Conservation (phyloP, 1,140 invertebrate species). For the Sipha flava region DNA sequence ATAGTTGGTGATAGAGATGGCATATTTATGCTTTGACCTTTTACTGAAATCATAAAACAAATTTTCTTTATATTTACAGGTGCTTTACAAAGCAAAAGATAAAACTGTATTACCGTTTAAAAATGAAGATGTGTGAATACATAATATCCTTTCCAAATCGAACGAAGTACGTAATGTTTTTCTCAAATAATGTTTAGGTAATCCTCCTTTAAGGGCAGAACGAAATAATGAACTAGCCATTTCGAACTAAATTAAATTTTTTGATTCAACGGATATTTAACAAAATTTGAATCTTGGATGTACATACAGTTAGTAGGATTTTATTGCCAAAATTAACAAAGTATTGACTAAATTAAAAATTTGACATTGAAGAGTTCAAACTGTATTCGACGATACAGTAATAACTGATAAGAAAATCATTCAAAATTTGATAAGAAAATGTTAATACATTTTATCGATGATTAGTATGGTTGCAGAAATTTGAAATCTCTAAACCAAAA, state of each 20-base stretch:
- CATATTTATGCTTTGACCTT: conserved; percentile 44
- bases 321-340: no score
- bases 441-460: no score
- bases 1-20: conserved; percentile 97
- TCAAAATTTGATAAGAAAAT: no score
- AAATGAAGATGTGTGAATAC: conserved; percentile 9
- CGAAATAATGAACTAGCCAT: conserved; percentile 13
- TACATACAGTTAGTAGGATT: no score
- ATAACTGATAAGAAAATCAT: no score
- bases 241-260: background rate
- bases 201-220: conserved; percentile 1
- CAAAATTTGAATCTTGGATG: background rate
- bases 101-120: background rate
- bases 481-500: no score
- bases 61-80: background rate
- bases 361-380: background rate
- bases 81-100: background rate
- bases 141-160: background rate
- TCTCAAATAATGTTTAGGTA: background rate
- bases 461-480: no score
- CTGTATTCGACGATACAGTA: no score
- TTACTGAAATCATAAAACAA: background rate
- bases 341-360: background rate
- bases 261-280: background rate
- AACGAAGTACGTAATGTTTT: background rate